Percentiles rank a stretch among this genome's conserved stretches.
These are phyloP conservation scores for Dascyllus trimaculatus DNA, from an alignment of 2,113 vertebrate genomes.

Conservation along the genomic window DNA sequence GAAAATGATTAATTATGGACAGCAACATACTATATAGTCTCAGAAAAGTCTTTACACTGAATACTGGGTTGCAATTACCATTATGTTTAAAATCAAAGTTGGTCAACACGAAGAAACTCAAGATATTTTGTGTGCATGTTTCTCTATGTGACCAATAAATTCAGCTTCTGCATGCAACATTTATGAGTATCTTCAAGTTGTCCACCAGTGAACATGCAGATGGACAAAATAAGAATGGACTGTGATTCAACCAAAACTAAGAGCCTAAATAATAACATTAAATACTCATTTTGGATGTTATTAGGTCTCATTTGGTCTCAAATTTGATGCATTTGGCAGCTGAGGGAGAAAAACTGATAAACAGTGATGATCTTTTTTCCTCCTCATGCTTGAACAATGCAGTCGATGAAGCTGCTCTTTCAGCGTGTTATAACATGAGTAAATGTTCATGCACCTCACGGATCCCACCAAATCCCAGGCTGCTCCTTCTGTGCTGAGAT, in stretches of 20 bases:
- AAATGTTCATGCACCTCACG: no score
- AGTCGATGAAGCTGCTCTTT: background rate
- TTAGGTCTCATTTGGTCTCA: background rate
- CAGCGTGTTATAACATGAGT: background rate
- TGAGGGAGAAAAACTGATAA: conserved; percentile 25
- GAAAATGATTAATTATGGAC: background rate
- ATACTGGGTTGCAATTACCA: background rate
- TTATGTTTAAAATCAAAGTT: no score
- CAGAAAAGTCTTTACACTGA: background rate
- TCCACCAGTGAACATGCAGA: no score
- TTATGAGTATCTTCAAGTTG: background rate
- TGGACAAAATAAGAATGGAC: no score
- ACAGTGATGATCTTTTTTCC: background rate
- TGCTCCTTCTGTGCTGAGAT: background rate
- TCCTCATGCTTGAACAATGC: background rate
- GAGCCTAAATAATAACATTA: background rate
- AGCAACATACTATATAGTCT: background rate
- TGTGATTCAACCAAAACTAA: background rate
- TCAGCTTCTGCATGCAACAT: background rate
- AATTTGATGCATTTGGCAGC: conserved; percentile 1
- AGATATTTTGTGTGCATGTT: no score
- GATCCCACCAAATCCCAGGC: background rate
- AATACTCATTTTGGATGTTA: background rate
- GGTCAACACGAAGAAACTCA: no score
- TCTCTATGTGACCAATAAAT: no score